Base-by-base conservation (phyloP, 2,888 invertebrate genomes). In the Drosophila peninsularis region DNA sequence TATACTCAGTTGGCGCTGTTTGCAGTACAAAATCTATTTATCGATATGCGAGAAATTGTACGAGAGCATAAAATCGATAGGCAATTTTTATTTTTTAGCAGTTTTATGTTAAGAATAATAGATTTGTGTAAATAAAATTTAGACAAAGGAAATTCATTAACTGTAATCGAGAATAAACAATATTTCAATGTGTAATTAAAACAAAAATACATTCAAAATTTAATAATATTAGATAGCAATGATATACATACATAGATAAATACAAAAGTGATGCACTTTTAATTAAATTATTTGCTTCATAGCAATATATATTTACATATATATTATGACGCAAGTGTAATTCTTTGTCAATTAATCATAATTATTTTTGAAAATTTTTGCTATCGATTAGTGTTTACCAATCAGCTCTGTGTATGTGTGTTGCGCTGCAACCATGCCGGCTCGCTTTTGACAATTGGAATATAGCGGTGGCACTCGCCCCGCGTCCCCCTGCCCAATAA, bases 391-490 rank as follows among this genome's bases (percentile, higher is more conserved):
- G 0, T 9, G 5, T 3, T 13, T 30, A 34, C 2, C 6, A 36
- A 36, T 62, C 75, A 74, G 5, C 78, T 1, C 60, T 78, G 62
- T 19, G 24, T 9, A 19, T 53, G 6, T 53, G 3, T 53, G 13
- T 32, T 47, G 30, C 47, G 2, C 9, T 58, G 67, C 76, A 71
- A 76, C 69, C 72, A 17, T 77, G 80, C 77, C 78, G 78, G 78
- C 73, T 55, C 49, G 50, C 53, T 63, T 78, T 73, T 77, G 78
- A 80, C 78, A 79, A 70, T 71, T 79, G 78, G 78, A 80, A 78
- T 36, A 39, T 14, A 9, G 21, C 17, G 5, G 1, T 10, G 3
- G 4, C 30, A 3, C 37, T 19, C 17, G 2, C 5, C 17, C 30
- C 39, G 10, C 53, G 9, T n/a, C 24, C 44, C 1, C 9, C 13